Evolutionary conservation across 2,797 vertebrate species (phyloP), one percentile per base, ranked within the genome.

Genomic region (Arremon brunneinucha): DNA sequence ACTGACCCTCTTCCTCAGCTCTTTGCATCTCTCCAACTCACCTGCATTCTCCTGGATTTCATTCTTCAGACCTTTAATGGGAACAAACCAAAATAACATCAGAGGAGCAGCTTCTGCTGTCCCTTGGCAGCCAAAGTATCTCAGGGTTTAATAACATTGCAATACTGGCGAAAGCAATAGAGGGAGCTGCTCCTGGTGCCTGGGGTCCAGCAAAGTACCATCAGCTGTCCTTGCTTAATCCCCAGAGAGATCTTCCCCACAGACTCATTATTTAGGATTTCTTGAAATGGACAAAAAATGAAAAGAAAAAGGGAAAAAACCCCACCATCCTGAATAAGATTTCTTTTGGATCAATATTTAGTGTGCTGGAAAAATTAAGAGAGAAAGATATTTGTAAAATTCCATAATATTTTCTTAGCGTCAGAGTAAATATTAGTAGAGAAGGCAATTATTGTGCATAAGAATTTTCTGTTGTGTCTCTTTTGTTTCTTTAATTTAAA

Each of bases 381-480:
- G 68, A 63, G 79, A 91, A 59, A 82, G 84, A 77, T 87, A 93
- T 96, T 95, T 94, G 90, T 92, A 88, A 96, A 94, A 95, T 94
- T 72, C 57, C 64, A 87, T 95, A 65, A 77, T 78, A 39, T 86
- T 96, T 94, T 92, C 86, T 69, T 89, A 72, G 35, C 15, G 68
- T 60, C 10, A 3, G 57, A 2, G 5, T 91, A 93, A 60, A 82
- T 91, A 93, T 97, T 94, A 79, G 86, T 60, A 91, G 83, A 95
- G 81, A 83, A 93, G 91, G 83, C 22, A 67, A 88, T 92, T 67
- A 86, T 75, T 80, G 43, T 81, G 87, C 47, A 3, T 68, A 81
- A 70, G 80, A 94, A 93, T 84, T 59, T 50, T 86, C 68, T 88
- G 67, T 43, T 89, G 70, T 84, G 92, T 86, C 67, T 87, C 37